Evolutionary conservation across 92 coral and sea anemone genomes (phyloP), one percentile per base, ranked within the genome.

Genomic region (Meandrina meandrites): DNA sequence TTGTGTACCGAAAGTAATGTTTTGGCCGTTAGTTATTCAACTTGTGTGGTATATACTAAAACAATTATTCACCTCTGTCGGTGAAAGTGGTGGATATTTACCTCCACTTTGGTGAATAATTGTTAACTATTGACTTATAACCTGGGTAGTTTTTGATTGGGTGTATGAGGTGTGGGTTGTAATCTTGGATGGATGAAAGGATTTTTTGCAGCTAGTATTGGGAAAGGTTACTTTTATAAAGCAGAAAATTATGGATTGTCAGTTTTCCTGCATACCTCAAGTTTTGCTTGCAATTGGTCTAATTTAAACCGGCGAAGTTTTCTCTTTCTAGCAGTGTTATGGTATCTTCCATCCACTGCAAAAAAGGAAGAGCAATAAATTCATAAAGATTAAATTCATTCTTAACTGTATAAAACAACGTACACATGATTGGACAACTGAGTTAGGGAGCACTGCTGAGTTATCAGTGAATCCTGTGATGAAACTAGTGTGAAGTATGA

Each of bases 331-430:
- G 89, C 92, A 79, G 90, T 54, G 86, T 95, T 88, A 82, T 96
- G 99, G 48, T 96, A 96, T 86, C 92, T 95, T 30, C 96, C 96
- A 79, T 90, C 95, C 57, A 58, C 88, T 85, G 57, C 47, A 62
- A 85, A 73, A 53, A 35, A 15, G 35, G 42, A 28, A 45, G 21
- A 60, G 12, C n/a, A 60, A 60, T 0, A 8, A 45, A 7, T 12
- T 48, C 14, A 12, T 48, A 48, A 48, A 1, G 14, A 48, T 4
- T 48, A 48, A n/a, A 48, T 12, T 8, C 14, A 48, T 4, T 24
- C 28, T 3, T 0, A 24, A 60, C 68, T 60, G 0, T 60, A 24
- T 60, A 18, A 0, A 4, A 4, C 6, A 24, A 60, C 68, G 22
- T 24, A 27, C 10, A 60, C 13, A 24, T 60, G 27, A 60, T 5